Evolutionary conservation across 1,140 invertebrate genomes (phyloP), one percentile per base, ranked within the genome.

Genomic region (Elysia chlorotica): DNA sequence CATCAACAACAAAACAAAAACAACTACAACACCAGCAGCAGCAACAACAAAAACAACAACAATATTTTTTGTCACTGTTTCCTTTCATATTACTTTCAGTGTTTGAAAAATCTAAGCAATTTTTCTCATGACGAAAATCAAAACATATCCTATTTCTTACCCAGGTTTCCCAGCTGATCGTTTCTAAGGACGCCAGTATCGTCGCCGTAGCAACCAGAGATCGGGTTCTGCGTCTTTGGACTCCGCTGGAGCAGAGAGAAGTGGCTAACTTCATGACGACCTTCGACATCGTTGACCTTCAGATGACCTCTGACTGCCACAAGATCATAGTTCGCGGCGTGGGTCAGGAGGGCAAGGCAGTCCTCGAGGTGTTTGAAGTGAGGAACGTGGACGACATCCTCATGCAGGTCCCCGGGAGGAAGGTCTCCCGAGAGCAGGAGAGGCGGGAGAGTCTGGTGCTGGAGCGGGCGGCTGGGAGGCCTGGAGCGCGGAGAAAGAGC

Each of bases 301-400:
- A 63, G n/a, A 63, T 71, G 69, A 48, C 69, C 2, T 28, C 36
- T 37, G 69, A 71, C 48, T 71, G 69, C 30, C 56, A 31, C 21
- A 71, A 71, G 28, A 30, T 71, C 4, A 31, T 63, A 14, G 59
- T 71, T 30, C 57, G 38, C 1, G 69, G 69, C 19, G 21, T 21
- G 4, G 37, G 30, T 2, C 59, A 23, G 3, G 59, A 63, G n/a
- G 23, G 23, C 21, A 61, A 53, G 10, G 35, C 33, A 0, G 38
- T 71, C 30, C 69, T 71, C n/a, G 69, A 71, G 59, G 53, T 71
- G 33, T 71, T 71, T 63, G 69, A 71, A 2, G 38, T 71, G 10
- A 33, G 30, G 30, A 71, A 71, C 28, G 23, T 71, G 4, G 69
- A 71, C 37, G 69, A 71, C 38, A 36, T 71, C 25, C 38, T 71